A percentile compares a stretch with the other conserved stretches of the same genome.
These are phyloP conservation scores for Strix occidentalis DNA, from an alignment of 2,797 vertebrate species.

Conservation along the genomic window DNA sequence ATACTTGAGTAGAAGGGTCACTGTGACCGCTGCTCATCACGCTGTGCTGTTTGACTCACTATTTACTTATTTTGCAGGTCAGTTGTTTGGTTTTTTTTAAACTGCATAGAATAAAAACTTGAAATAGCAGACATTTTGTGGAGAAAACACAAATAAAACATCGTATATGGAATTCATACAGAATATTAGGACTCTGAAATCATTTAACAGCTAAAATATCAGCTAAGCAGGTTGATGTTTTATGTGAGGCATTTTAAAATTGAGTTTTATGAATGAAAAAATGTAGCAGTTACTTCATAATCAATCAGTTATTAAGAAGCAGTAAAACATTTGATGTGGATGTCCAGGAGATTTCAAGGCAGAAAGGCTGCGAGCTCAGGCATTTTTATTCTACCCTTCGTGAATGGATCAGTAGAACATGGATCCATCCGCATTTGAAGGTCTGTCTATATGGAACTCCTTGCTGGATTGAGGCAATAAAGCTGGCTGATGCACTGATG, in stretches of 20 bases:
- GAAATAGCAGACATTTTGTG: not conserved
- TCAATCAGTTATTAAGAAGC: not conserved
- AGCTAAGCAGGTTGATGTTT: not conserved
- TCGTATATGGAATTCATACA: not conserved
- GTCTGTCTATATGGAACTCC: accelerated
- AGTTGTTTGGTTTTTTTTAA: not conserved
- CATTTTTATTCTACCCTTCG: not conserved
- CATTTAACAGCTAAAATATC: not conserved
- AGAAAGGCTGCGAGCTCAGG: not conserved
- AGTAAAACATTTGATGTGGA: not conserved
- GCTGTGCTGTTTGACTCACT: not conserved
- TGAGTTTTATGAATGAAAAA: not conserved
- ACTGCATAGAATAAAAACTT: not conserved
- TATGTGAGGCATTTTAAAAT: not conserved
- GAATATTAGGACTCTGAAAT: not conserved
- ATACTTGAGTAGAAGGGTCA: not conserved
- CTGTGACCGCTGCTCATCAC: not conserved
- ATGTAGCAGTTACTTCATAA: not conserved
- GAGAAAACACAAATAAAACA: not conserved
- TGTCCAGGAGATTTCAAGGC: not conserved
- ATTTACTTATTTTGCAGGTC: not conserved
- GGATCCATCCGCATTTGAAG: not conserved
- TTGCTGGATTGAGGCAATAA: not conserved
- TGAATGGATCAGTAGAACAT: not conserved
- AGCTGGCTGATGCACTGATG: not conserved